Conservation (phyloP, 1,140 invertebrate species). For the Neuroterus valhalla region DNA sequence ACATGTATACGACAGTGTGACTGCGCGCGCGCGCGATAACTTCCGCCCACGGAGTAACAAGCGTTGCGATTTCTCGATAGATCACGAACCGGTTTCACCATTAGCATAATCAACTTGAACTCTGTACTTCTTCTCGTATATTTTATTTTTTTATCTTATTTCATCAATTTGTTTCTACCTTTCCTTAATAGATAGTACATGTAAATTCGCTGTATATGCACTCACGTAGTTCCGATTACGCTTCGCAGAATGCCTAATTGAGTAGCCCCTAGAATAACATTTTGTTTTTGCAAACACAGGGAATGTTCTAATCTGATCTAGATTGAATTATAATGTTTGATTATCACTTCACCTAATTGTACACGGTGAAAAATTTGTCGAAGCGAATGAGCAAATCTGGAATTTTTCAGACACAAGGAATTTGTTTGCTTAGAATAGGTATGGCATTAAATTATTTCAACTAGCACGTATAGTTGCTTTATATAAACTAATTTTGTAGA, state of each 20-base stretch:
- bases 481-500: too few species aligned
- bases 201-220: slow-evolving; percentile 8
- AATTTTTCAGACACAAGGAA: too few species aligned
- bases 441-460: too few species aligned
- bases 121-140: slow-evolving; percentile 15
- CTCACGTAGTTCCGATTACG: slow-evolving; percentile 5
- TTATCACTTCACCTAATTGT: background rate
- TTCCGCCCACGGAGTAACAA: slow-evolving; percentile 10
- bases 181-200: slow-evolving; percentile 21
- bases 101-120: slow-evolving; percentile 17
- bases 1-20: too few species aligned
- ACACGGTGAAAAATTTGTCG: too few species aligned
- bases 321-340: background rate
- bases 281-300: background rate
- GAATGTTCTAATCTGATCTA: slow-evolving; percentile 14
- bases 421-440: too few species aligned
- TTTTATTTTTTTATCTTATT: slow-evolving; percentile 20
- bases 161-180: slow-evolving; percentile 25
- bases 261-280: background rate
- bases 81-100: slow-evolving; percentile 28
- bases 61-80: slow-evolving; percentile 19
- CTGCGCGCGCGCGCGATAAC: background rate
- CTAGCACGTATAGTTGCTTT: too few species aligned
- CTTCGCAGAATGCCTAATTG: slow-evolving; percentile 13
- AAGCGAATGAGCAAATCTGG: too few species aligned